Percentiles rank a stretch among this genome's conserved stretches.
Conservation (phyloP, 2,797 vertebrate genomes). For the Cirrhinus molitorella region DNA sequence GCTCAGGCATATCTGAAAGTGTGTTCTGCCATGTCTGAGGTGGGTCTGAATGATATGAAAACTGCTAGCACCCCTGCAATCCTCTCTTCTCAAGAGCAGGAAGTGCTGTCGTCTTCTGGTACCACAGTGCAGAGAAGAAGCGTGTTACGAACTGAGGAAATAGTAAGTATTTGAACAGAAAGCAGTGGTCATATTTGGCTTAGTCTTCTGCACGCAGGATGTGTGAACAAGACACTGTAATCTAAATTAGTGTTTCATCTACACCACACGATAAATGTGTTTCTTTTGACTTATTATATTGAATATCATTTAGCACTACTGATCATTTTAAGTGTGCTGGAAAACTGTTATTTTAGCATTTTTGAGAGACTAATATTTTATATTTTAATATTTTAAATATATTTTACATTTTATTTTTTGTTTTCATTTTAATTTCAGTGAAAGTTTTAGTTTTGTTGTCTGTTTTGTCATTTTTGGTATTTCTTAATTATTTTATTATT, state of each 20-base stretch:
- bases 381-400: no score
- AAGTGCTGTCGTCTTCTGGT: conserved; percentile 59
- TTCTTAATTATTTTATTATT: not conserved
- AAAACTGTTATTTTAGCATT: not conserved
- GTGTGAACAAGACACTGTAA: not conserved
- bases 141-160: conserved; percentile 79
- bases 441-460: no score
- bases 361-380: not conserved
- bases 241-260: not conserved
- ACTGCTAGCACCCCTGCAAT: conserved; percentile 59
- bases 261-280: not conserved
- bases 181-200: not conserved
- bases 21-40: conserved; percentile 77
- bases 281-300: not conserved
- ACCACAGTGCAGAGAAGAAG: conserved; percentile 81
- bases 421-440: no score
- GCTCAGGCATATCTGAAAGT: conserved; percentile 83
- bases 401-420: no score
- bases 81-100: conserved; percentile 64
- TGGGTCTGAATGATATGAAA: conserved; percentile 70
- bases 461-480: not conserved
- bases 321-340: not conserved
- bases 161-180: conserved; percentile 66
- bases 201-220: not conserved
- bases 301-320: not conserved